Evolutionary conservation across 2,797 vertebrate species (phyloP).

Genomic region (Sebastolobus altivelis): DNA sequence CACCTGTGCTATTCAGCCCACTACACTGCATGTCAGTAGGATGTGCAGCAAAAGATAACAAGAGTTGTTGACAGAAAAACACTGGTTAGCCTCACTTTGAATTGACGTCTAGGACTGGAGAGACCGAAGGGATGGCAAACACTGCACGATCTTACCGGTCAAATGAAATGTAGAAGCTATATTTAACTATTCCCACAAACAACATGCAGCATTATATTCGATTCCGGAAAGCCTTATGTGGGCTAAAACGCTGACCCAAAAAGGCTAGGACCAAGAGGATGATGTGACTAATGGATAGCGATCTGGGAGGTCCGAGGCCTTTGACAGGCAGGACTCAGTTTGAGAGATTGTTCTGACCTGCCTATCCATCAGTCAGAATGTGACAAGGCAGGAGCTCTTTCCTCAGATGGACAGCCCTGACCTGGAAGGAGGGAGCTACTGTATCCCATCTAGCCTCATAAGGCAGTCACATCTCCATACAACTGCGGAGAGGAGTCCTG

Average conservation of each 20-base stretch:
- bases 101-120: conserved; percentile 16
- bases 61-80: conserved; percentile 56
- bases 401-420: conserved; percentile 46
- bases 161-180: conserved; percentile 19
- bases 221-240: background rate
- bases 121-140: conserved; percentile 1
- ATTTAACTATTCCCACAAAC: conserved; percentile 9
- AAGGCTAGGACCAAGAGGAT: conserved; percentile 34
- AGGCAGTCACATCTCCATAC: conserved; percentile 50
- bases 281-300: conserved; percentile 68
- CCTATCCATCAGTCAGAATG: conserved; percentile 64
- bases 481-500: conserved; percentile 12
- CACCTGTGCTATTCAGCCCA: conserved; percentile 68
- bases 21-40: conserved; percentile 52
- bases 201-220: background rate
- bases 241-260: conserved; percentile 32
- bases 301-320: conserved; percentile 61
- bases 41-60: conserved; percentile 58
- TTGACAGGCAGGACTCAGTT: conserved; percentile 51
- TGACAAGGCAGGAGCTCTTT: conserved; percentile 53
- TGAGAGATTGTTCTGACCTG: conserved; percentile 68
- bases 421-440: conserved; percentile 37
- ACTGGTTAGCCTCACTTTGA: conserved; percentile 27
- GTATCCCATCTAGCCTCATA: conserved; percentile 22
- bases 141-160: background rate